Evolutionary conservation across 1,140 invertebrate species (phyloP), one percentile per base, ranked within the genome.

Genomic region (Meteorus sp.): DNA sequence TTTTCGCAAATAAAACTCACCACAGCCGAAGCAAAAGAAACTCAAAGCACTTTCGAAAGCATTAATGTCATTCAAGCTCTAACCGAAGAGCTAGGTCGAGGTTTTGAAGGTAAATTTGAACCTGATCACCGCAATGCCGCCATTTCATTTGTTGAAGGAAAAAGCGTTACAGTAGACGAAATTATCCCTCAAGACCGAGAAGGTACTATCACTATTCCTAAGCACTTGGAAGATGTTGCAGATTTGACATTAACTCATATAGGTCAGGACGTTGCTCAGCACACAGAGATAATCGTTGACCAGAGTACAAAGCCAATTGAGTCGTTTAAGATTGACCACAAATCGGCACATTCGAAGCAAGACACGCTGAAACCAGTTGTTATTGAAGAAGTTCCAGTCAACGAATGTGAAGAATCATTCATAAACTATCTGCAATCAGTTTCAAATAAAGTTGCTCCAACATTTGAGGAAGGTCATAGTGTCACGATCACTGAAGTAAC

Each of bases 91-190:
- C 64, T 73, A 23, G 69, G 77, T 56, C 52, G 56, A 6, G 56
- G 68, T 31, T 76, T 81, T 15, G 60, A 61, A 15, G 62, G 62
- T 8, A 64, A 70, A 35, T 67, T 73, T 56, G 66, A 71, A 44
- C 62, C 69, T 2, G 63, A 70, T 27, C 58, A 63, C 7, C 70
- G 71, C 29, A 75, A 63, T 53, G 82, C 76, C 2, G 71, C 71
- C n/a, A 53, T 81, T 8, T 64, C 61, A 17, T 73, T 84, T 47
- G 72, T 75, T 27, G 76, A 81, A 57, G 74, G 71, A 29, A 78
- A 79, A 62, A 73, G 80, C 57, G 39, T 85, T 4, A 76, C 69
- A 1, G 70, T 85, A 15, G 79, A 75, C 35, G 70, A 85, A 68
- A 71, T 84, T 3, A 61, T 76, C 20, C 43, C 70, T 1, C 68